A percentile compares a stretch with the other conserved stretches of the same genome.
These are phyloP conservation scores for Hyposoter didymator DNA, from an alignment of 2,888 invertebrate genomes.

Conservation along the genomic window DNA sequence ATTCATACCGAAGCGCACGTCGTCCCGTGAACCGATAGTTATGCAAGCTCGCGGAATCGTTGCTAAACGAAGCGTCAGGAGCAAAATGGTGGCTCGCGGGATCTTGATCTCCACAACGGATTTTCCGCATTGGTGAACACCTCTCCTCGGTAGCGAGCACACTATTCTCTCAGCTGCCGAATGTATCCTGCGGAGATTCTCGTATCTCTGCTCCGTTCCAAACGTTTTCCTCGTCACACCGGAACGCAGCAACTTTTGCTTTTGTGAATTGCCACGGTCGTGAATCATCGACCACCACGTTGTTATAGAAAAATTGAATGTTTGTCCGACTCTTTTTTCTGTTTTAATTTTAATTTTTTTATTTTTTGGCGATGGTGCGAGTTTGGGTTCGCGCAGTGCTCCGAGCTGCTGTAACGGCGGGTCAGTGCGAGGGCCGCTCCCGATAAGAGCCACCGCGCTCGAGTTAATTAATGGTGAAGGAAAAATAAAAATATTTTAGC, in stretches of 20 bases:
- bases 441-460: slow-evolving; percentile 75
- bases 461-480: slow-evolving; percentile 82
- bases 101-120: slow-evolving; percentile 65
- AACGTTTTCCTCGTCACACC: background rate
- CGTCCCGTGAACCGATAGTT: slow-evolving; percentile 2
- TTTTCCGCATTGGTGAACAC: slow-evolving; percentile 67
- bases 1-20: background rate
- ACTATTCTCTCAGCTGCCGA: slow-evolving; percentile 39
- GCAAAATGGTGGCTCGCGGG: slow-evolving; percentile 50
- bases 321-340: slow-evolving; percentile 22
- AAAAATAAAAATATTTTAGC: slow-evolving; percentile 66
- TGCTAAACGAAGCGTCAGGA: slow-evolving; percentile 36
- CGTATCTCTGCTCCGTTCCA: slow-evolving; percentile 10
- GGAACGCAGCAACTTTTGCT: background rate
- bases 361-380: slow-evolving; percentile 16
- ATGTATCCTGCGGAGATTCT: slow-evolving; percentile 42
- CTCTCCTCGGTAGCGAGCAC: background rate
- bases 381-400: slow-evolving; percentile 27
- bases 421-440: slow-evolving; percentile 69
- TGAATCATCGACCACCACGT: background rate
- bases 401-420: slow-evolving; percentile 70
- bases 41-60: slow-evolving; percentile 48
- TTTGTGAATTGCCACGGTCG: background rate
- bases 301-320: background rate
- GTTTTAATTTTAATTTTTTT: background rate